These are phyloP conservation scores for Callyntrura sp. DNA, from an alignment of 2,888 invertebrate genomes.

Conservation along the genomic window DNA sequence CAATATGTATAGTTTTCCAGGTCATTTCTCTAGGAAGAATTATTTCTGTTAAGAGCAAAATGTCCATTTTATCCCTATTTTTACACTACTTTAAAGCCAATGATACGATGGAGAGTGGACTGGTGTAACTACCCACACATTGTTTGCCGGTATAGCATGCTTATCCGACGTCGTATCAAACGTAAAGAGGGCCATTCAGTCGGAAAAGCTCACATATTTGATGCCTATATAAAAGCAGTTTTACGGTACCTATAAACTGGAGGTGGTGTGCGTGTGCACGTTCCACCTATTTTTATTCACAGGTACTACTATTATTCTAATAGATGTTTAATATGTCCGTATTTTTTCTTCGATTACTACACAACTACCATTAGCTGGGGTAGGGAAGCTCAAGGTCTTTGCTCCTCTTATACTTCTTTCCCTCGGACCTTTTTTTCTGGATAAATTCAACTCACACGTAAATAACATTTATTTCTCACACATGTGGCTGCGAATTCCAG, in stretches of 20 bases:
- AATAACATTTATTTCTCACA: slow-evolving; percentile 77
- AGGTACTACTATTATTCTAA: slow-evolving; percentile 2
- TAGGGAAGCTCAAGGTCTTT: slow-evolving; percentile 40
- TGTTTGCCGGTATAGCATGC: no score
- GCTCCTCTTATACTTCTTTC: not conserved
- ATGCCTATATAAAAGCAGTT: no score
- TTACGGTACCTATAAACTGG: no score
- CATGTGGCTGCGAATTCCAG: slow-evolving; percentile 70
- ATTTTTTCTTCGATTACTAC: not conserved
- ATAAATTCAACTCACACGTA: slow-evolving; percentile 75
- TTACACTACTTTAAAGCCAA: slow-evolving; percentile 53
- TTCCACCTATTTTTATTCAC: not conserved
- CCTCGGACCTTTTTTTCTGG: slow-evolving; percentile 4
- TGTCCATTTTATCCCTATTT: slow-evolving; percentile 25
- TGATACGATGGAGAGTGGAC: slow-evolving; percentile 28
- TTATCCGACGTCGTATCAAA: no score
- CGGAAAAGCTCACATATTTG: no score
- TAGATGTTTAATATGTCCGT: slow-evolving; percentile 30
- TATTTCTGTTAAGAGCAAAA: slow-evolving; percentile 43
- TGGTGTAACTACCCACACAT: no score
- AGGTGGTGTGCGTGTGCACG: no score
- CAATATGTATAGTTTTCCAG: no score
- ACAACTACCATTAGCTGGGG: slow-evolving; percentile 10
- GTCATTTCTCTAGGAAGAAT: no score
- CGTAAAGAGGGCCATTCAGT: no score